phyloP scores from a whole-genome alignment of 2,797 vertebrate genomes.

The Momotus momota region DNA sequence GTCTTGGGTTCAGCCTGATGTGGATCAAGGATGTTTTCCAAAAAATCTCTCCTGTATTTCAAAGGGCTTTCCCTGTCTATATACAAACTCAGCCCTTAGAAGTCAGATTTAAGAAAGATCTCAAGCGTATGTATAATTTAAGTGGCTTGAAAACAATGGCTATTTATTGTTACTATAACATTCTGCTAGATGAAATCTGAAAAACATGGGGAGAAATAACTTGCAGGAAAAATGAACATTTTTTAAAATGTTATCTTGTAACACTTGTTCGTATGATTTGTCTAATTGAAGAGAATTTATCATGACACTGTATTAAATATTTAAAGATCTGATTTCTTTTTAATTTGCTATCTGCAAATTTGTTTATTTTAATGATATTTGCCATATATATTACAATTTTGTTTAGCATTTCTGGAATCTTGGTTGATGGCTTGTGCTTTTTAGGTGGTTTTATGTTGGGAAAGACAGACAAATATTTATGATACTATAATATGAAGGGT shows the following conservation, averaged over 20 bases:
- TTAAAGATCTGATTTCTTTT: background rate
- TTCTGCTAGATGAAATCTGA: background rate
- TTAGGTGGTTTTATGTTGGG: background rate
- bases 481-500: background rate
- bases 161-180: background rate
- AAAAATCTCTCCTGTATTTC: background rate
- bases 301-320: background rate
- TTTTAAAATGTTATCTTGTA: background rate
- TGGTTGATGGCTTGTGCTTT: background rate
- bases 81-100: background rate
- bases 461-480: accelerated
- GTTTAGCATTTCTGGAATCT: background rate
- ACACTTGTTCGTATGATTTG: background rate
- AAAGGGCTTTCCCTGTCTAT: background rate
- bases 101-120: background rate
- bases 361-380: background rate
- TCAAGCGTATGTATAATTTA: background rate
- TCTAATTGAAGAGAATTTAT: background rate
- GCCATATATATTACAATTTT: background rate
- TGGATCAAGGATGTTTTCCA: background rate
- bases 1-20: background rate
- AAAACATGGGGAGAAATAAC: background rate
- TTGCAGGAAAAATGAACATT: background rate
- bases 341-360: background rate
- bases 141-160: background rate